Evolutionary conservation across 2,888 invertebrate genomes (phyloP).

Genomic region (Phengaris alcon): DNA sequence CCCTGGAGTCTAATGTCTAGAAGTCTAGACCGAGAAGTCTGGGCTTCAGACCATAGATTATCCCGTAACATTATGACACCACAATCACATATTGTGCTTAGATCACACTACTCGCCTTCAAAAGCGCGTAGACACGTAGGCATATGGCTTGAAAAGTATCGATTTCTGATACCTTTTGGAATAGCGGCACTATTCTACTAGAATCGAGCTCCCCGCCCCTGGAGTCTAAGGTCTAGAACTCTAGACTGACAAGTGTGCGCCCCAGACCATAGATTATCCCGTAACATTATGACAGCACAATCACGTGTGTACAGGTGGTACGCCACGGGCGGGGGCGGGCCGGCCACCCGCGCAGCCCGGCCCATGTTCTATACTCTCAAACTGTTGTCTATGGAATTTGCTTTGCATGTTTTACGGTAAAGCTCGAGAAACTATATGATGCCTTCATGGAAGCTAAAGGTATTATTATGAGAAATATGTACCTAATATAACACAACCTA

Average conservation of each 20-base stretch:
- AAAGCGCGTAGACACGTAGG: no score
- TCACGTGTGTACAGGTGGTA: constrained; percentile 28
- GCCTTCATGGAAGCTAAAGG: no score
- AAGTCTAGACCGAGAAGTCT: background rate
- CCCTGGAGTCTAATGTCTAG: no score
- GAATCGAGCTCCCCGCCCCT: background rate
- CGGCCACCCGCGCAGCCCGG: constrained; percentile 67
- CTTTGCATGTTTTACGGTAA: no score
- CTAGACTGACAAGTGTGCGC: background rate
- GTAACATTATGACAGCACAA: constrained; percentile 19
- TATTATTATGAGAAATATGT: no score
- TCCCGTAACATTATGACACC: constrained; percentile 16
- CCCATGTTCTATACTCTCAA: constrained; percentile 45
- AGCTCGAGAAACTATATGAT: no score
- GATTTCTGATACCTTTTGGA: no score
- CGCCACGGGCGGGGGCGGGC: constrained; percentile 65
- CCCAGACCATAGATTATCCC: constrained; percentile 10
- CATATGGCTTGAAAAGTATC: no score
- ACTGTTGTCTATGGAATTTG: background rate
- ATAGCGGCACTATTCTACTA: no score
- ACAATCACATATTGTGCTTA: background rate
- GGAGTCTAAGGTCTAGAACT: background rate
- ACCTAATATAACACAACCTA: no score
- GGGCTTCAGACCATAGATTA: background rate
- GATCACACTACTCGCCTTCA: no score